These are phyloP conservation scores for Pilophorus perplexus DNA, from an alignment of 2,888 invertebrate species.

Conservation along the genomic window DNA sequence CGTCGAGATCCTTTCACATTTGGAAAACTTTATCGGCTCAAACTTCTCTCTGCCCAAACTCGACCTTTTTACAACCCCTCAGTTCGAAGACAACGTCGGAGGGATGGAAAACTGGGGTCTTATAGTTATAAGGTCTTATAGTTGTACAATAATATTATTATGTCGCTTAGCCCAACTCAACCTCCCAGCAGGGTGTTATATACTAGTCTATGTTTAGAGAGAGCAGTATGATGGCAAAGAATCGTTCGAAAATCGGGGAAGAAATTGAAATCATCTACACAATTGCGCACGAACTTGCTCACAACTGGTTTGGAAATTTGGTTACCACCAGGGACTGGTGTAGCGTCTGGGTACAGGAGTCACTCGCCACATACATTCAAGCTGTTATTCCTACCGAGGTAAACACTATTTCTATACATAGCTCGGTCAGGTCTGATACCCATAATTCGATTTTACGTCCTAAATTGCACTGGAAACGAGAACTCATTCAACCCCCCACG, in stretches of 20 bases:
- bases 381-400: neutral
- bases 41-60: slow-evolving; percentile 75
- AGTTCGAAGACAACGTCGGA: slow-evolving; percentile 69
- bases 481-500: no score
- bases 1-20: slow-evolving; percentile 68
- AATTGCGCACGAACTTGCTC: slow-evolving; percentile 34
- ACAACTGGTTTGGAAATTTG: slow-evolving; percentile 40
- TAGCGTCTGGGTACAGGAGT: slow-evolving; percentile 35
- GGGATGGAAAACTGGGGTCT: slow-evolving; percentile 86
- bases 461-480: no score
- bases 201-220: no score
- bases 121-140: slow-evolving; percentile 77
- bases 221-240: no score
- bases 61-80: slow-evolving; percentile 87
- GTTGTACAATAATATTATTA: no score
- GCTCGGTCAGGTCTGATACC: no score
- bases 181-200: no score
- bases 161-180: no score
- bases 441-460: no score
- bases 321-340: slow-evolving; percentile 34
- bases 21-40: slow-evolving; percentile 68
- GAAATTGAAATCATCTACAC: neutral
- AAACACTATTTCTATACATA: no score
- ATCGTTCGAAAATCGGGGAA: no score
- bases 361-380: slow-evolving; percentile 27